Conservation (phyloP, 2,797 vertebrate species). For the Oophaga sylvatica region DNA sequence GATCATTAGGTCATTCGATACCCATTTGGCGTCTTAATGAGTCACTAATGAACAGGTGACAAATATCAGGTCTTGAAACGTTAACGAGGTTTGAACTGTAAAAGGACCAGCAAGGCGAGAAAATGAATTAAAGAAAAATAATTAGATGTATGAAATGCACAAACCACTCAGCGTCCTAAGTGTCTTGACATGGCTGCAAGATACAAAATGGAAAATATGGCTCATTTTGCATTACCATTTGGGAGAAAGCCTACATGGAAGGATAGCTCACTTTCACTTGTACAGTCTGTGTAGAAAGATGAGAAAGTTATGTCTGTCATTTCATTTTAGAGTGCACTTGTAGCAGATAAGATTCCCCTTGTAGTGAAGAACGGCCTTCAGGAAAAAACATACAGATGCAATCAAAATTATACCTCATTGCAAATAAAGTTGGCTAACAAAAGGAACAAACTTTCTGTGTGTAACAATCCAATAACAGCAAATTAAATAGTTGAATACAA, state of each 20-base stretch:
- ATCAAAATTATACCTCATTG: too few species aligned
- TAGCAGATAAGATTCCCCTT: background rate
- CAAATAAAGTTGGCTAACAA: too few species aligned
- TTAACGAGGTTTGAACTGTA: background rate
- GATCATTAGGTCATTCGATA: background rate
- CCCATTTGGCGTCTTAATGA: slow-evolving; percentile 13
- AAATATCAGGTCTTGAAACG: background rate
- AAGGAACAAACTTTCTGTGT: too few species aligned
- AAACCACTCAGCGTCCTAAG: background rate
- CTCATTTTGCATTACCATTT: background rate
- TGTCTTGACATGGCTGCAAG: background rate
- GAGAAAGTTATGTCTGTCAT: background rate
- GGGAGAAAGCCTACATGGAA: background rate
- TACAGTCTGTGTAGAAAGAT: background rate
- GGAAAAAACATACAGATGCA: slow-evolving; percentile 58
- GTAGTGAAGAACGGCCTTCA: slow-evolving; percentile 39
- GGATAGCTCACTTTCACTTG: background rate
- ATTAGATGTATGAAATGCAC: background rate
- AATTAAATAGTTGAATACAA: too few species aligned
- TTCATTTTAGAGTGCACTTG: background rate
- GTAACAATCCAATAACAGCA: too few species aligned
- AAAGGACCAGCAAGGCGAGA: background rate
- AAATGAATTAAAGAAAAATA: background rate
- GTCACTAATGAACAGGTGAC: slow-evolving; percentile 5
- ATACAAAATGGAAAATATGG: background rate